Base-by-base conservation (phyloP, 2,888 invertebrate species). In the Liodrosophila aerea region DNA sequence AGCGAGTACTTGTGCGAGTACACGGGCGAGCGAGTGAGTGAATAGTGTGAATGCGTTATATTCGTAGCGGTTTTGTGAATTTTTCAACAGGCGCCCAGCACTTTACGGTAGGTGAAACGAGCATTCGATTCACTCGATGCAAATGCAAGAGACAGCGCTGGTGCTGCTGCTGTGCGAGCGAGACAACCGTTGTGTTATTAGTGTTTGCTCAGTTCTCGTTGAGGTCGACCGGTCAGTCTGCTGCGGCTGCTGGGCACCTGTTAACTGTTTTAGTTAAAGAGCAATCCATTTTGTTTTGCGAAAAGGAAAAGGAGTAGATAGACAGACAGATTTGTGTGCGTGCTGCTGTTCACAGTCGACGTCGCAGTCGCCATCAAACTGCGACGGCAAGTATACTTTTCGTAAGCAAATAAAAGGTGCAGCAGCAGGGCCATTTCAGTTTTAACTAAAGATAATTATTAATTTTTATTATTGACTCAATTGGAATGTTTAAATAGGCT, bases 261-360 rank as follows among this genome's bases (percentile, higher is more conserved):
- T 70, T 90, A 88, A 88, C 89, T 89, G 89, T 88, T 90, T 89
- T 89, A 89, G 90, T 89, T 89, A 89, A 87, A 87, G 87, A 88
- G 87, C 86, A 88, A 87, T 89, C 88, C 88, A 89, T 88, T 88
- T 88, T 88, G 88, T 88, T 85, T 87, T 86, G 81, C 73, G 66
- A 69, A 69, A 72, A 69, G 69, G 72, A 80, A 78, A 81, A 82
- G 78, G 78, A 81, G 78, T 67, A 73, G 72, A 52, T 64, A 58
- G 60, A 11, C 7, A n/a, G n/a, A 15, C n/a, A 13, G 37, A 13
- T 4, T 3, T 5, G 34, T 12, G 34, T 13, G 34, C 4, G 9
- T 15, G 12, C 11, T n/a, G 8, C 2, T 13, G 36, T 37, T 15
- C n/a, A 16, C 36, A 37, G 16, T n/a, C n/a, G n/a, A n/a, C n/a